Conservation (phyloP, 2,888 invertebrate genomes). For the Eilema depressum region DNA sequence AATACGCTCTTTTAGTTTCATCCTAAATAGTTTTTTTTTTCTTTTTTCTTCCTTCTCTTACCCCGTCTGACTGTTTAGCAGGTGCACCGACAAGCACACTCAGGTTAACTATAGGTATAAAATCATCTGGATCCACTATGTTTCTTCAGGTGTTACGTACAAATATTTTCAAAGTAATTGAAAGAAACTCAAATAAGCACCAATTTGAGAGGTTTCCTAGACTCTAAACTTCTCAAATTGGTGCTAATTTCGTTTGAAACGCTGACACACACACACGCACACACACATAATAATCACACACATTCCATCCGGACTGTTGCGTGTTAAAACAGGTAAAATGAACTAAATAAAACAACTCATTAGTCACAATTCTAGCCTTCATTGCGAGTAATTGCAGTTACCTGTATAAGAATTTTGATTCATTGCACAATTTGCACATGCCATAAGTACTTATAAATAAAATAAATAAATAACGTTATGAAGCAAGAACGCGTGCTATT, state of each 20-base stretch:
- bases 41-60: no score
- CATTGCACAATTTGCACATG: not conserved
- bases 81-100: no score
- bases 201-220: no score
- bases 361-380: not conserved
- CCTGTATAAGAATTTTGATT: constrained; percentile 8
- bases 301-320: not conserved
- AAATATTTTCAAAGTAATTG: no score
- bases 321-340: constrained; percentile 1
- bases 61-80: no score
- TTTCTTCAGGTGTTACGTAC: no score
- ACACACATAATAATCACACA: not conserved
- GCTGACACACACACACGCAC: not conserved
- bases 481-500: constrained; percentile 59
- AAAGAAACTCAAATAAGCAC: no score
- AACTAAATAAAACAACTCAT: not conserved
- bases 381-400: not conserved
- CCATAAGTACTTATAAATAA: constrained; percentile 18
- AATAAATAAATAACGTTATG: not conserved
- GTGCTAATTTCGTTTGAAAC: not conserved
- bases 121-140: no score
- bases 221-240: not conserved
- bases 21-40: no score
- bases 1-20: no score
- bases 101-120: no score